Evolutionary conservation across 1,140 invertebrate genomes (phyloP).

Genomic region (Atta cephalotes): DNA sequence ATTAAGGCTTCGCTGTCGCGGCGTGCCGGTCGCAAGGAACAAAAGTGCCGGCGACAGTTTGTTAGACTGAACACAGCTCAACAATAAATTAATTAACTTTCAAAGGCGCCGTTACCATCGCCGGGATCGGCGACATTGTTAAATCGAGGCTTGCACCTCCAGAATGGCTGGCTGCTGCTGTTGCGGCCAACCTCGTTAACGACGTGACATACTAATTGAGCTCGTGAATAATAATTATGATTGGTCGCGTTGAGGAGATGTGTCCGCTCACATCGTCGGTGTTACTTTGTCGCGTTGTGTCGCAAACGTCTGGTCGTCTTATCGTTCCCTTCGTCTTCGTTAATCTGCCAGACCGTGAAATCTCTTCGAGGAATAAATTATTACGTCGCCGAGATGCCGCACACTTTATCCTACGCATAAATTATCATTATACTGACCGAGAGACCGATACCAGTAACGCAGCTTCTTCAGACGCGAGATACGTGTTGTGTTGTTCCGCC

Average conservation of each 20-base stretch:
- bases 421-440: constrained; percentile 21
- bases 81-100: constrained; percentile 53
- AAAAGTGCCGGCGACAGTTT: constrained; percentile 18
- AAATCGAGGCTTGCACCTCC: constrained; percentile 23
- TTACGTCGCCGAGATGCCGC: neutral
- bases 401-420: neutral
- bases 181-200: constrained; percentile 37
- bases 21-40: neutral
- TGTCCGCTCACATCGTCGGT: constrained; percentile 22
- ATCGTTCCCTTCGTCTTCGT: neutral
- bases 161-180: neutral
- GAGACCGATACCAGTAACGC: neutral
- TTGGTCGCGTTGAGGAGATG: constrained; percentile 9
- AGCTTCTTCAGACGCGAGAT: neutral
- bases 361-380: constrained; percentile 46
- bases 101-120: neutral
- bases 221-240: constrained; percentile 57
- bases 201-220: constrained; percentile 44
- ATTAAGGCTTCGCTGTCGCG: constrained; percentile 12
- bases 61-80: constrained; percentile 1
- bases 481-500: neutral
- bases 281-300: neutral
- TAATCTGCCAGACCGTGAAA: constrained; percentile 21
- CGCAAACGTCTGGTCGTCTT: neutral
- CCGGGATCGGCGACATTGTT: constrained; percentile 25